Evolutionary conservation across 2,888 invertebrate species (phyloP).

Genomic region (Tanytarsus gracilentus): DNA sequence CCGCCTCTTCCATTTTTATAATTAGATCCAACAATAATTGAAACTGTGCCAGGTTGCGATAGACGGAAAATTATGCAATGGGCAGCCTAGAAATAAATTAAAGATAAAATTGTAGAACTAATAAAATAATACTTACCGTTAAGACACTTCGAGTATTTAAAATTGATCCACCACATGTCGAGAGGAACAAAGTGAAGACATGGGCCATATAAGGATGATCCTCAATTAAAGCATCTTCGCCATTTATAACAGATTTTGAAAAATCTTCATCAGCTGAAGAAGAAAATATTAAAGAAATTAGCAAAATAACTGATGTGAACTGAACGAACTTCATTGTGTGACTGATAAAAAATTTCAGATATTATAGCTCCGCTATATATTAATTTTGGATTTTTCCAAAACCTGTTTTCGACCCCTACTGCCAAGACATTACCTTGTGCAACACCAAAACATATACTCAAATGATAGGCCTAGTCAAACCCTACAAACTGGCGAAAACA

Average conservation of each 20-base stretch:
- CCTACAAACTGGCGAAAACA: no score
- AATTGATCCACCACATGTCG: slow-evolving; percentile 11
- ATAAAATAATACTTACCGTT: not conserved
- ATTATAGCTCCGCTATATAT: no score
- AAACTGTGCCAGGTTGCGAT: not conserved
- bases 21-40: not conserved
- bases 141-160: slow-evolving; percentile 1
- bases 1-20: slow-evolving; percentile 2
- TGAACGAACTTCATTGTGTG: not conserved
- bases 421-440: no score
- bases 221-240: slow-evolving; percentile 7
- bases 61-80: not conserved
- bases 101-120: not conserved
- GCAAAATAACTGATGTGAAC: not conserved
- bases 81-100: not conserved
- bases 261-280: not conserved
- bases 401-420: no score
- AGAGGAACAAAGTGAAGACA: not conserved
- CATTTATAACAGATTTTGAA: slow-evolving; percentile 5
- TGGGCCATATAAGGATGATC: slow-evolving; percentile 20
- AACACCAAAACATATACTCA: no score
- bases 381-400: no score
- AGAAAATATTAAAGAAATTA: not conserved
- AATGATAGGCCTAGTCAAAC: no score
- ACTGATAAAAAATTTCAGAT: no score